A percentile compares a stretch with the other conserved stretches of the same genome.
Evolutionary conservation across 2,797 vertebrate species (phyloP).

Genomic region (Pangasius macronema): DNA sequence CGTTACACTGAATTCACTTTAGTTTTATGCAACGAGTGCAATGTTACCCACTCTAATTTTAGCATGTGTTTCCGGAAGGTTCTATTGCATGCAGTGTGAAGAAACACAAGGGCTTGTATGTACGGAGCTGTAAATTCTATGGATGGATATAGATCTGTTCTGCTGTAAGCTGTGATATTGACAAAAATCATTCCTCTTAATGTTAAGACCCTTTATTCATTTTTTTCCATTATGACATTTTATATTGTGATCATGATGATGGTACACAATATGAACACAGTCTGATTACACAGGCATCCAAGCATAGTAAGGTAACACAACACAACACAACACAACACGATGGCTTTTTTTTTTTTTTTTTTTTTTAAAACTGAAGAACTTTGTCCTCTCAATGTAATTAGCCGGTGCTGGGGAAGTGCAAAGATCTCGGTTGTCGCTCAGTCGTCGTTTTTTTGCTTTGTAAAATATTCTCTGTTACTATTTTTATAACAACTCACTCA

Average conservation of each 20-base stretch:
- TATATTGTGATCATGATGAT: slow-evolving; percentile 1
- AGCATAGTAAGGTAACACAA: not conserved
- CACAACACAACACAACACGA: slow-evolving; percentile 28
- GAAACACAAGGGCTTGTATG: slow-evolving; percentile 57
- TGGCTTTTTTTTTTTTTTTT: not conserved
- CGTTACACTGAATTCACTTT: slow-evolving; percentile 15
- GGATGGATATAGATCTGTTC: slow-evolving; percentile 23
- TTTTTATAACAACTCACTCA: slow-evolving; percentile 51
- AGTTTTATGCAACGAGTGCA: slow-evolving; percentile 28
- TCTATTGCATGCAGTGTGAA: slow-evolving; percentile 57
- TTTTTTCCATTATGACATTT: slow-evolving; percentile 2
- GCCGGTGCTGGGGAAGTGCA: slow-evolving; percentile 52
- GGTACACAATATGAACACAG: not conserved
- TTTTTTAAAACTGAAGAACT: slow-evolving; percentile 41
- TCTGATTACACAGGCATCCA: not conserved
- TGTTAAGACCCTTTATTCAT: not conserved
- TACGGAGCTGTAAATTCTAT: slow-evolving; percentile 29
- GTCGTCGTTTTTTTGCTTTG: slow-evolving; percentile 40
- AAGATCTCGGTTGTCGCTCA: slow-evolving; percentile 44
- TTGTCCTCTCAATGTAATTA: slow-evolving; percentile 51
- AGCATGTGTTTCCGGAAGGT: slow-evolving; percentile 55
- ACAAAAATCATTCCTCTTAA: not conserved
- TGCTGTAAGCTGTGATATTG: slow-evolving; percentile 22
- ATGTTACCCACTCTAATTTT: slow-evolving; percentile 32
- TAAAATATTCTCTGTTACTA: slow-evolving; percentile 49